A percentile compares a stretch with the other conserved stretches of the same genome.
phyloP scores from a whole-genome alignment of 2,797 vertebrate genomes.

The Myotis findleyi region DNA sequence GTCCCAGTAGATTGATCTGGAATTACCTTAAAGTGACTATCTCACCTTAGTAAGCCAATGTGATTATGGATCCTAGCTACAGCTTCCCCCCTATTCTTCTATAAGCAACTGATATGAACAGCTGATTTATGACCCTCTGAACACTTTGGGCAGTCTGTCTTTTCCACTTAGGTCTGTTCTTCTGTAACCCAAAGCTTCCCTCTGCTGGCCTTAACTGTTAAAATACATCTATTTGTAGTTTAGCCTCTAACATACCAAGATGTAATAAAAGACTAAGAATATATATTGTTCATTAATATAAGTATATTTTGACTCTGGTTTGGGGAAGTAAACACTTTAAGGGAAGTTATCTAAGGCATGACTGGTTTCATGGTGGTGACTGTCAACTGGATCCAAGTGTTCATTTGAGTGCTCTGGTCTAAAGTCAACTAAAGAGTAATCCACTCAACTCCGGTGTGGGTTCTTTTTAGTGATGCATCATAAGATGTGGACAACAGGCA shows the following conservation, averaged over 20 bases:
- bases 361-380: not conserved
- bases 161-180: not conserved
- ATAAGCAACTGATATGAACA: not conserved
- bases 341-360: not conserved
- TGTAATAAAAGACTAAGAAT: not conserved
- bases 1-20: not conserved
- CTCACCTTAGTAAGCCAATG: not conserved
- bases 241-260: not conserved
- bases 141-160: not conserved
- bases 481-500: not conserved
- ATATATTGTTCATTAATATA: not conserved
- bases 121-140: not conserved
- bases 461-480: not conserved
- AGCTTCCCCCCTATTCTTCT: not conserved
- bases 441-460: not conserved
- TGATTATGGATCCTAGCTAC: not conserved
- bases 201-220: conserved; percentile 4
- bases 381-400: not conserved
- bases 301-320: not conserved
- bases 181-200: not conserved
- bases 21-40: not conserved
- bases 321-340: not conserved
- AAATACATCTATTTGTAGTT: not conserved
- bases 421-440: not conserved
- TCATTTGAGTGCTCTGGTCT: not conserved